Conservation (phyloP, 2,888 invertebrate species). For the Parochlus steinenii region DNA sequence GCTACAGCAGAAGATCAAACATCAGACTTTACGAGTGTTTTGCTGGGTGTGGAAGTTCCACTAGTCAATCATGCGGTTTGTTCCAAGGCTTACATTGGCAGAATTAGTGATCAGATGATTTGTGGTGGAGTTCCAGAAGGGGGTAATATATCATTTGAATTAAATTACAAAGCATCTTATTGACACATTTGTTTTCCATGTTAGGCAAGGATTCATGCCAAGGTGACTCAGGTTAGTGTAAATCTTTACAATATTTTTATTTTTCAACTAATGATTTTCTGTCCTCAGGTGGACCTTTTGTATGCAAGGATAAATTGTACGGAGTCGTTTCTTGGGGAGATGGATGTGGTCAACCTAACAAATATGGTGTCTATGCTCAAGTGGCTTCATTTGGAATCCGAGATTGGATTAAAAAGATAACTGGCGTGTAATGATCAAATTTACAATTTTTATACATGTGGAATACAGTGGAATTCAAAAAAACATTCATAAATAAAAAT, state of each 20-base stretch:
- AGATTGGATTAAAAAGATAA: conserved; percentile 26
- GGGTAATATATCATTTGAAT: too few species aligned
- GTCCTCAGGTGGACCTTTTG: conserved; percentile 27
- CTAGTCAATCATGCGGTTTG: conserved; percentile 35
- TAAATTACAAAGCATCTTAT: too few species aligned
- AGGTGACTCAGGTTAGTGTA: conserved; percentile 23
- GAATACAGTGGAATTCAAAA: too few species aligned
- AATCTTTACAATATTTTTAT: not conserved
- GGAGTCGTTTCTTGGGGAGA: conserved; percentile 36
- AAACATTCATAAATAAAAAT: too few species aligned
- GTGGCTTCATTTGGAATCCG: conserved; percentile 25
- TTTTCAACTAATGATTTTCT: too few species aligned
- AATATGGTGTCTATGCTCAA: conserved; percentile 33
- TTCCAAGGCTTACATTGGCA: conserved; percentile 31
- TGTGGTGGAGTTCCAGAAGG: conserved; percentile 41
- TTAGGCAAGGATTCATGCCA: conserved; percentile 36
- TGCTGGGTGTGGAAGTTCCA: conserved; percentile 37
- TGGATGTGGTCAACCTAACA: conserved; percentile 33
- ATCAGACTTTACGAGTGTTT: conserved; percentile 20
- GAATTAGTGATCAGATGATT: conserved; percentile 37
- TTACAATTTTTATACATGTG: too few species aligned
- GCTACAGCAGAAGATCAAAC: too few species aligned
- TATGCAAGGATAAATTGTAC: conserved; percentile 20
- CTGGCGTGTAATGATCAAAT: conserved; percentile 24
- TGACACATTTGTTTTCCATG: too few species aligned